A percentile compares a stretch with the other conserved stretches of the same genome.
These are phyloP conservation scores for Chymomyza procnemis DNA, from an alignment of 2,888 invertebrate species.

Conservation along the genomic window DNA sequence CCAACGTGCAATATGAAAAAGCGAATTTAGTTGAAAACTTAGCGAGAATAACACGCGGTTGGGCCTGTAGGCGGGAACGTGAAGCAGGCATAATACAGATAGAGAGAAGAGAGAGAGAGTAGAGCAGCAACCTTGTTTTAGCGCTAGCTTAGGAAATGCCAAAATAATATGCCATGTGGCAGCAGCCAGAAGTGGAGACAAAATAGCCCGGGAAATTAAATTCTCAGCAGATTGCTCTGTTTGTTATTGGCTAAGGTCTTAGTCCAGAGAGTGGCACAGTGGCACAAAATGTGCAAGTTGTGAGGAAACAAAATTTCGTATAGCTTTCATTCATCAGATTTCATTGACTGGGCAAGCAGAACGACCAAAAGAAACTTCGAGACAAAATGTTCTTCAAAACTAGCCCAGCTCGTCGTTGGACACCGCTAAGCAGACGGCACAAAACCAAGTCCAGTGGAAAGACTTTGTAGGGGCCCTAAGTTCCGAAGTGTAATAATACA, in stretches of 20 bases:
- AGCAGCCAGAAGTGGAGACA: conserved; percentile 21
- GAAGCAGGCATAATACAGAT: background rate
- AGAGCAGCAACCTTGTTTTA: background rate
- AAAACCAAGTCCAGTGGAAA: too few species aligned
- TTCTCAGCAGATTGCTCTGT: conserved; percentile 41
- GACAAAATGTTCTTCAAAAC: too few species aligned
- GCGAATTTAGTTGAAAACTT: conserved; percentile 51
- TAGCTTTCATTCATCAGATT: too few species aligned
- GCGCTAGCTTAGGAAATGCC: conserved; percentile 35
- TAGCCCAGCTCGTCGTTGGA: too few species aligned
- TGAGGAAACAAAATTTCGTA: too few species aligned
- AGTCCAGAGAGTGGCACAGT: background rate
- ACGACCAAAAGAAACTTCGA: too few species aligned
- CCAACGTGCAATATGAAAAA: conserved; percentile 44
- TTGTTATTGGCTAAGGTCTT: background rate
- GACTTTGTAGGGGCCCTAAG: too few species aligned
- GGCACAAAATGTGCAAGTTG: background rate
- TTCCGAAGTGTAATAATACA: too few species aligned
- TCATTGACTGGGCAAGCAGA: too few species aligned
- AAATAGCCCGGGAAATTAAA: conserved; percentile 46
- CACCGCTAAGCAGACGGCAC: too few species aligned
- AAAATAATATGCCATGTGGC: conserved; percentile 46
- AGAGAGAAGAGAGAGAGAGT: background rate
- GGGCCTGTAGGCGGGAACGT: conserved; percentile 7
- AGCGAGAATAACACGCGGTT: background rate